Evolutionary conservation across 2,113 vertebrate species (phyloP).

Genomic region (Mungos mungo): DNA sequence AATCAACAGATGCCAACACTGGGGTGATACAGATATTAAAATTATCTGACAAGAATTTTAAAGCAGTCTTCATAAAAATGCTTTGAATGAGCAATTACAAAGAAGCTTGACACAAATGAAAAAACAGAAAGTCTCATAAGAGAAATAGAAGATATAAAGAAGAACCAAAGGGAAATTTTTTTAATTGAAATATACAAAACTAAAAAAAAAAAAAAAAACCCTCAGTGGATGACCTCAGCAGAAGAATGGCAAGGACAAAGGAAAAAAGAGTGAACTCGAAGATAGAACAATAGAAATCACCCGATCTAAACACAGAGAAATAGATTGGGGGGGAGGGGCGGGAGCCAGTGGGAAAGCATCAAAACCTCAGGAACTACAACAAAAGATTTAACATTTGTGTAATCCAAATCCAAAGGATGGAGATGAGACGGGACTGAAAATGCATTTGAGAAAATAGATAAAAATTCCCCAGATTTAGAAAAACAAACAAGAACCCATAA

Average conservation of each 20-base stretch:
- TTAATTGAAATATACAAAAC: neutral
- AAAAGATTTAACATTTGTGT: neutral
- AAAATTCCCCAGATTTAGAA: neutral
- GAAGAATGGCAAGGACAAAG: neutral
- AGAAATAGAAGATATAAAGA: slow-evolving; percentile 1
- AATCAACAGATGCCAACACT: neutral
- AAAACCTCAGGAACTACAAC: neutral
- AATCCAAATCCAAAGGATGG: neutral
- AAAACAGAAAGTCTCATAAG: neutral
- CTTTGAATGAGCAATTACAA: neutral
- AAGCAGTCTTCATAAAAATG: neutral
- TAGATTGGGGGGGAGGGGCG: neutral
- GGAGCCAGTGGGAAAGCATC: neutral
- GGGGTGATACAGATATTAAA: neutral
- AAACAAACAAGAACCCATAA: neutral
- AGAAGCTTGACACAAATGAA: neutral
- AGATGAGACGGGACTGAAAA: neutral
- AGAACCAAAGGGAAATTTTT: neutral
- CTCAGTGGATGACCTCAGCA: neutral
- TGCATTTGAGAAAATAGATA: neutral
- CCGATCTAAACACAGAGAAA: neutral
- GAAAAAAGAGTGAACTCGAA: neutral
- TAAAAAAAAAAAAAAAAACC: neutral
- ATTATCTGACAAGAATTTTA: neutral
- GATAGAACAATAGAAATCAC: neutral